phyloP scores from a whole-genome alignment of 2,888 invertebrate genomes.

The Drosophila affinis region DNA sequence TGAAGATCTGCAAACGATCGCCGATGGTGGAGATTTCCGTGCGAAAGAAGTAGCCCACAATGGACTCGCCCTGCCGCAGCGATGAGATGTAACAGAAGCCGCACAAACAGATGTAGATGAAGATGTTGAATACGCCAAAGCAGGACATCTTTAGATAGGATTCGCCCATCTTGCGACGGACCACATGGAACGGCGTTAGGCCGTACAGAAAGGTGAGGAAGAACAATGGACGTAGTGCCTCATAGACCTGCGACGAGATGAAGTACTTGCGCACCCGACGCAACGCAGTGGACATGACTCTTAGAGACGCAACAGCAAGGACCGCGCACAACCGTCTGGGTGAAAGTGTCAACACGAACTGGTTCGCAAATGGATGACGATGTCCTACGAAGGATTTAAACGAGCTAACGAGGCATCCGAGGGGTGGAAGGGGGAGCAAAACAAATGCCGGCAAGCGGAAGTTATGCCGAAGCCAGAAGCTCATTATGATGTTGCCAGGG shows the following conservation, averaged over 20 bases:
- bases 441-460: slow-evolving; percentile 29
- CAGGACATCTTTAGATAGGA: slow-evolving; percentile 71
- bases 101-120: slow-evolving; percentile 67
- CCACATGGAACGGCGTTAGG: slow-evolving; percentile 81
- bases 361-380: slow-evolving; percentile 47
- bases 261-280: slow-evolving; percentile 77
- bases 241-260: slow-evolving; percentile 81
- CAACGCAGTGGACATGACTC: slow-evolving; percentile 56
- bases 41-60: slow-evolving; percentile 82
- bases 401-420: slow-evolving; percentile 12
- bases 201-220: slow-evolving; percentile 79
- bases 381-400: slow-evolving; percentile 36
- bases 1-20: slow-evolving; percentile 80
- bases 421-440: slow-evolving; percentile 1
- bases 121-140: slow-evolving; percentile 67
- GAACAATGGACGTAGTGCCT: slow-evolving; percentile 80
- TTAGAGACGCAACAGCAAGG: background rate
- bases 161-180: slow-evolving; percentile 71
- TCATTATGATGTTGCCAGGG: slow-evolving; percentile 60
- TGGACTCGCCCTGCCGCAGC: slow-evolving; percentile 76
- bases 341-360: slow-evolving; percentile 56
- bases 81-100: slow-evolving; percentile 70
- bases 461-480: slow-evolving; percentile 33
- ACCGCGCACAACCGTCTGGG: slow-evolving; percentile 46
- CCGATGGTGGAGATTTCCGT: slow-evolving; percentile 81